Percentiles rank a stretch among this genome's conserved stretches.
Conservation (phyloP, 2,797 vertebrate species). For the Danio aesculapii region DNA sequence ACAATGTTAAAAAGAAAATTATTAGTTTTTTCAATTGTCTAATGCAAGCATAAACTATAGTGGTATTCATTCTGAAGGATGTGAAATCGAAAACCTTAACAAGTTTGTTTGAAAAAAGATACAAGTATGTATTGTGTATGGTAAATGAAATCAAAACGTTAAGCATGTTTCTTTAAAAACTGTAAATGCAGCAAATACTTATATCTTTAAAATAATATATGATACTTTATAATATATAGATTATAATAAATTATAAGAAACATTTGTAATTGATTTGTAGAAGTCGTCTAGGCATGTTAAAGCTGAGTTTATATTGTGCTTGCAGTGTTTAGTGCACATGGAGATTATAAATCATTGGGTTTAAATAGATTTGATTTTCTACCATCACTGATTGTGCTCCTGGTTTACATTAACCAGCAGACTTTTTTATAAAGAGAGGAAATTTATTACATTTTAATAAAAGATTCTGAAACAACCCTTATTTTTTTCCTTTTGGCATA, state of each 20-base stretch:
- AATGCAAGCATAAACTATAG: background rate
- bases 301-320: background rate
- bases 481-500: background rate
- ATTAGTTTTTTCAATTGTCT: no score
- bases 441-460: slow-evolving; percentile 11
- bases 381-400: background rate
- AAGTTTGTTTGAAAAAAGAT: background rate
- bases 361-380: no score
- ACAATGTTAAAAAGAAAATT: no score
- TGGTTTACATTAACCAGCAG: background rate
- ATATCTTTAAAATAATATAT: no score
- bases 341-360: background rate
- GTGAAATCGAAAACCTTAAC: background rate
- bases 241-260: background rate
- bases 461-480: background rate
- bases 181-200: no score
- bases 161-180: no score
- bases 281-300: background rate
- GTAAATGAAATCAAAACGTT: background rate
- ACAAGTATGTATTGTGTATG: background rate
- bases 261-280: background rate
- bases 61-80: background rate
- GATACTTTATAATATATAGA: no score
- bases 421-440: background rate
- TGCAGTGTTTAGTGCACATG: background rate